Conservation (phyloP, 2,888 invertebrate genomes). For the Rotaria sp. region DNA sequence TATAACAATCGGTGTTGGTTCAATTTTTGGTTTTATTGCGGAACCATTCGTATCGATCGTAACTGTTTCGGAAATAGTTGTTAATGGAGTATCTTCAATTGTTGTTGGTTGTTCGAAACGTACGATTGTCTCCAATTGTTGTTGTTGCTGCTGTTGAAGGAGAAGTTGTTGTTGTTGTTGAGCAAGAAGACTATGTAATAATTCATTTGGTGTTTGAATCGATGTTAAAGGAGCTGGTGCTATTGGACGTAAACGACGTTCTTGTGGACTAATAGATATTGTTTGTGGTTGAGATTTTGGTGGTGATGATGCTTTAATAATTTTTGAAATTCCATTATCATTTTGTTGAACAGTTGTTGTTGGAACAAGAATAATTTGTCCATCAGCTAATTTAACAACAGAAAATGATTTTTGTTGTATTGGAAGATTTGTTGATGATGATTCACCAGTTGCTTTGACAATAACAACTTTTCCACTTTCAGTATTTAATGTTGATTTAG, state of each 20-base stretch:
- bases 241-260: constrained; percentile 12
- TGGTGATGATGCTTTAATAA: neutral
- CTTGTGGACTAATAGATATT: neutral
- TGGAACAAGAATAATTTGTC: constrained; percentile 24
- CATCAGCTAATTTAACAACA: constrained; percentile 19
- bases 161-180: neutral
- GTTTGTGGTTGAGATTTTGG: neutral
- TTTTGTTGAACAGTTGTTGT: constrained; percentile 16
- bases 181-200: neutral
- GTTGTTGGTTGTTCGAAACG: neutral
- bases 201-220: neutral
- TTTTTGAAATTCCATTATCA: neutral
- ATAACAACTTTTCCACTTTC: constrained; percentile 29
- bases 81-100: neutral
- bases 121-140: neutral
- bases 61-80: neutral
- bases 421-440: neutral
- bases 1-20: neutral
- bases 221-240: neutral
- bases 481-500: neutral
- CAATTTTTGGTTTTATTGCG: neutral
- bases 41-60: neutral
- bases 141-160: neutral
- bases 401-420: constrained; percentile 25
- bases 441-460: neutral